Conservation (phyloP, 37 sponge, comb jelly and placozoan species). For the Haliclona indistincta region DNA sequence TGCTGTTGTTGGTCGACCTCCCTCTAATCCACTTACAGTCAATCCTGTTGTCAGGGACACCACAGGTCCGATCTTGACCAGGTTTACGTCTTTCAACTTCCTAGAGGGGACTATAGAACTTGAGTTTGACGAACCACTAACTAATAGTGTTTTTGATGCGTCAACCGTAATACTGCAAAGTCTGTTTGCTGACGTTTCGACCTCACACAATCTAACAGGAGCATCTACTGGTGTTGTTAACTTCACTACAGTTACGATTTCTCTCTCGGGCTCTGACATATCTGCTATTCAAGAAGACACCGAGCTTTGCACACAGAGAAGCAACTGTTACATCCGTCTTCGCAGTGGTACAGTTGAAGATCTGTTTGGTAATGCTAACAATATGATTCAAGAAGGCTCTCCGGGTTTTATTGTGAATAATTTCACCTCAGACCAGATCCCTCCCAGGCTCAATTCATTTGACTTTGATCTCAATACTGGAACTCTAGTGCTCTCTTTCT, state of each 20-base stretch:
- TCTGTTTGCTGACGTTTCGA: conserved; percentile 23
- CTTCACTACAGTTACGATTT: conserved; percentile 32
- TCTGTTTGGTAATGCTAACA: conserved; percentile 47
- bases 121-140: conserved; percentile 79
- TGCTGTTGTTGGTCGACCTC: conserved; percentile 37
- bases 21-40: conserved; percentile 37
- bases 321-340: conserved; percentile 75
- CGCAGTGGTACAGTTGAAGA: conserved; percentile 57
- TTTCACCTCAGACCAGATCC: conserved; percentile 47
- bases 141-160: conserved; percentile 21
- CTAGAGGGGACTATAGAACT: conserved; percentile 54
- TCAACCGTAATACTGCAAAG: conserved; percentile 55
- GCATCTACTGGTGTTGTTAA: neutral
- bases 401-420: conserved; percentile 44
- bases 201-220: conserved; percentile 12
- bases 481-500: conserved; percentile 63
- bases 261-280: conserved; percentile 43
- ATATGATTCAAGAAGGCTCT: neutral
- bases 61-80: conserved; percentile 58
- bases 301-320: conserved; percentile 60
- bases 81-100: conserved; percentile 72
- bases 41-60: conserved; percentile 44
- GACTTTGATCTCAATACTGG: conserved; percentile 66
- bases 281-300: conserved; percentile 56
- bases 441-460: conserved; percentile 53